Base-by-base conservation (phyloP, 2,888 invertebrate species). In the Platerodrilus igneus region DNA sequence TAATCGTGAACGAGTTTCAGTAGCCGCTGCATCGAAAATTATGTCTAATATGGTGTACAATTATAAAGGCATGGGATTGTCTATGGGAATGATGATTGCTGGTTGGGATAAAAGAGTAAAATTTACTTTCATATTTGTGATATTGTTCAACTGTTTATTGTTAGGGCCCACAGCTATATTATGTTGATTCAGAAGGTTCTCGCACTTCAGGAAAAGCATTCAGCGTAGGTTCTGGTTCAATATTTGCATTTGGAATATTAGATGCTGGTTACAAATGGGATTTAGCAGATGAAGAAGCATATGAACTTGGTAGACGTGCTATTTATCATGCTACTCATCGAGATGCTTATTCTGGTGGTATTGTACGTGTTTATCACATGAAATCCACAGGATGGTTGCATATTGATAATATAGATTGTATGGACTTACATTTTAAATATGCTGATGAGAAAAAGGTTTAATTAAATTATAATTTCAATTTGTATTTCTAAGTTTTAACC, bases 311-410 rank as follows among this genome's bases (percentile, higher is more conserved):
- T 0, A 82, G 93, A 30, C 79, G 95, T 23, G 83, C 97, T 0
- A 97, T 99, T 68, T 97, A 94, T 72, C 96, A 97, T 72, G 97
- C 99, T 31, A 97, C 99, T 0, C 88, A 86, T 69, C 81, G 99
- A 60, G 99, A 99, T 75, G 90, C 92, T 2, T 93, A 90, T 72
- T 95, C 94, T 37, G 99, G 99, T 58, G 99, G 99, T 55, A 87
- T 92, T 55, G 79, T 97, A 35, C 80, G 96, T 62, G 95, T 96
- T 6, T 95, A 92, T 67, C 93, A 95, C 72, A 88, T 97, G 77
- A 93, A 83, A 58, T 76, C 82, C 47, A 80, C 81, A 44, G 96
- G 96, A 26, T 96, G 95, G 95, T 80, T 86, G 26, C 86, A 88
- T 62, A 87, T 96, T 64, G 91, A 92, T 41, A 86, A 91, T 58